phyloP scores from a whole-genome alignment of 2,888 invertebrate genomes.

The Trichogramma evanescens region DNA sequence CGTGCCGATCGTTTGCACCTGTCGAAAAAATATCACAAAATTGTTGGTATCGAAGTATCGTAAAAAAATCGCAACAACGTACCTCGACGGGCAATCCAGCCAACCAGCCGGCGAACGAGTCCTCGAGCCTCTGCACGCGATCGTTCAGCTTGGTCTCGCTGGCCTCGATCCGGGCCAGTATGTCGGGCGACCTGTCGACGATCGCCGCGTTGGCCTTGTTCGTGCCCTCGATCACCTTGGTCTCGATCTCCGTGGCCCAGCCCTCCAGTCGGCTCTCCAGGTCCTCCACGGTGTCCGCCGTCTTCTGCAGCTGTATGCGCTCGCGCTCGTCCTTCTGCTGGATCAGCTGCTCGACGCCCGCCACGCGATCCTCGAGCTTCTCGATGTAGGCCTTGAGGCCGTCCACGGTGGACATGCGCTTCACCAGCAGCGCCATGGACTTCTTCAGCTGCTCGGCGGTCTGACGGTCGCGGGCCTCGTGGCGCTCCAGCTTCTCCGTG shows the following conservation, averaged over 20 bases:
- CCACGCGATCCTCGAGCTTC: constrained; percentile 67
- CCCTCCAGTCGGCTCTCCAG: constrained; percentile 49
- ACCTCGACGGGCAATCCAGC: constrained; percentile 13
- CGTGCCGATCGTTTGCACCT: constrained; percentile 6
- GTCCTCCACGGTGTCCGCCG: constrained; percentile 54
- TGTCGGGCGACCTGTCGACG: constrained; percentile 14
- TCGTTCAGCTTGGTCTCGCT: constrained; percentile 1
- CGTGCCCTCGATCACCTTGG: constrained; percentile 46
- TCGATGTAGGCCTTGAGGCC: constrained; percentile 66
- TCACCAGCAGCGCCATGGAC: constrained; percentile 63
- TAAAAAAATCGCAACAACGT: background rate
- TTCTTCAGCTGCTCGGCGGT: constrained; percentile 74
- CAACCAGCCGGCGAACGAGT: constrained; percentile 17
- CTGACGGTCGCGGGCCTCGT: constrained; percentile 73
- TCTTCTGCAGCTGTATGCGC: constrained; percentile 57
- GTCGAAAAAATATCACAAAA: too few relatives aligned
- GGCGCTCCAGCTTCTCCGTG: constrained; percentile 77
- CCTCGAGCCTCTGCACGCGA: background rate
- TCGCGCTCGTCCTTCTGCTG: constrained; percentile 65
- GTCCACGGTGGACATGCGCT: constrained; percentile 50
- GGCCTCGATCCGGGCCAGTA: constrained; percentile 25
- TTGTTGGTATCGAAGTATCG: background rate
- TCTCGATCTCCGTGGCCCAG: constrained; percentile 45
- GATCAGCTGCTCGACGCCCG: constrained; percentile 69
- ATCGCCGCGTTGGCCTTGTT: constrained; percentile 2